These are phyloP conservation scores for Tanypteryx hageni DNA, from an alignment of 2,888 invertebrate genomes.

Conservation along the genomic window DNA sequence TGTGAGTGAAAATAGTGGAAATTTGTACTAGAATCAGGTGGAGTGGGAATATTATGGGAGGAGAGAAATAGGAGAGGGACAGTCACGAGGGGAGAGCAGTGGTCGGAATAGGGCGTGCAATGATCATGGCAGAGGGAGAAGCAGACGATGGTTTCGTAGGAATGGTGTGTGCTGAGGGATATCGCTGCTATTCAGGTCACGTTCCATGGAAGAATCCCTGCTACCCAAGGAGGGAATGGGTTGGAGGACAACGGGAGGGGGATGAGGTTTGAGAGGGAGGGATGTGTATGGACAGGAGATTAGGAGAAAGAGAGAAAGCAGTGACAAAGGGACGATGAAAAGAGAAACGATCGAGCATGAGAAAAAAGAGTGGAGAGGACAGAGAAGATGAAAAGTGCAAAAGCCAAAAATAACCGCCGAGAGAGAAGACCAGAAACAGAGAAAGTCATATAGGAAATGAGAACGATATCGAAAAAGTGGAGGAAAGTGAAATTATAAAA, in stretches of 20 bases:
- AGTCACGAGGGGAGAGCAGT: not conserved
- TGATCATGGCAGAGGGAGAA: not conserved
- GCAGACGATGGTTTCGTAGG: not conserved
- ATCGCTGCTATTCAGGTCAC: constrained; percentile 30
- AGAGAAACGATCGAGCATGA: too few relatives aligned
- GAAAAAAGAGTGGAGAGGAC: not conserved
- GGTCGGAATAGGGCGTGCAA: not conserved
- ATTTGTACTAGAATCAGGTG: not conserved
- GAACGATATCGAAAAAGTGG: not conserved
- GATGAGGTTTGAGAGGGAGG: not conserved
- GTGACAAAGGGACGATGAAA: not conserved
- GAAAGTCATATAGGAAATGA: not conserved
- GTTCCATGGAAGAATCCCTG: constrained; percentile 43
- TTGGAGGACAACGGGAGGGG: not conserved
- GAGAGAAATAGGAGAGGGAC: not conserved
- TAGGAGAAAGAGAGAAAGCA: not conserved
- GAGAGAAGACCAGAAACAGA: too few relatives aligned
- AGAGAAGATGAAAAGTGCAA: not conserved
- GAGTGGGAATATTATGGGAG: not conserved
- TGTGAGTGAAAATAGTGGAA: not conserved
- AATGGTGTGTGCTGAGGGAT: constrained; percentile 7
- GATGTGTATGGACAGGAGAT: not conserved
- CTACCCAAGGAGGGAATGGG: not conserved
- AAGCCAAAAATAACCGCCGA: not conserved
- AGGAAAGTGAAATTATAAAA: not conserved